A percentile compares a stretch with the other conserved stretches of the same genome.
Evolutionary conservation across 2,113 vertebrate species (phyloP).

Genomic region (Paramisgurnus dabryanus): DNA sequence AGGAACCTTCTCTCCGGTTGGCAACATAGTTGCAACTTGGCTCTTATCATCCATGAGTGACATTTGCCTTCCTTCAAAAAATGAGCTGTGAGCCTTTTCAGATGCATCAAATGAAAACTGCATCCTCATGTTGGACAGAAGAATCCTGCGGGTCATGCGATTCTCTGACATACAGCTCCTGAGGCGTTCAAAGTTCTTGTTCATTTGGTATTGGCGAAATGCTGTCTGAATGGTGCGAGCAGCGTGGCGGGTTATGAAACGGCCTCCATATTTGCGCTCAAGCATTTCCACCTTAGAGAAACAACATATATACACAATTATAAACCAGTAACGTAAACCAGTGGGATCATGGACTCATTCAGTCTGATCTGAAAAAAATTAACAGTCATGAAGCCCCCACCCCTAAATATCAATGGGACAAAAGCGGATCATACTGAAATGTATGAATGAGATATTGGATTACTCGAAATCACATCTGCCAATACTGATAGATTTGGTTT

Average conservation of each 20-base stretch:
- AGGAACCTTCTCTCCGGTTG: conserved; percentile 76
- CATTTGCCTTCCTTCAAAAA: conserved; percentile 92
- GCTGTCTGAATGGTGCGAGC: conserved; percentile 98
- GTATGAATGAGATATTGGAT: too few relatives aligned
- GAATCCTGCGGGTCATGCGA: conserved; percentile 96
- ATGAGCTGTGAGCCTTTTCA: conserved; percentile 93
- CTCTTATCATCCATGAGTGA: conserved; percentile 85
- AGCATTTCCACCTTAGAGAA: conserved; percentile 94
- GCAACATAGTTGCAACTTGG: conserved; percentile 79
- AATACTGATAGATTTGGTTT: too few relatives aligned
- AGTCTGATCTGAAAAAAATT: too few relatives aligned
- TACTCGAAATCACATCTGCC: too few relatives aligned
- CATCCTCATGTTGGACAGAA: conserved; percentile 99
- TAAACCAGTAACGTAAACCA: too few relatives aligned
- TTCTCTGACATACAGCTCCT: conserved; percentile 99
- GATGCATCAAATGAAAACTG: conserved; percentile 98
- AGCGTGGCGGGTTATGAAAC: conserved; percentile 96
- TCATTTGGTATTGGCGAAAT: conserved; percentile 99
- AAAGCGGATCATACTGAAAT: too few relatives aligned
- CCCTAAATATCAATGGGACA: too few relatives aligned
- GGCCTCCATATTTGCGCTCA: conserved; percentile 98
- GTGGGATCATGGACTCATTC: too few relatives aligned
- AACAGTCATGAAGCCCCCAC: too few relatives aligned
- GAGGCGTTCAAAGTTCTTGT: conserved; percentile 98
- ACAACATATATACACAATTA: background rate